These are phyloP conservation scores for Dryococelus australis DNA, from an alignment of 2,888 invertebrate genomes.

Conservation along the genomic window DNA sequence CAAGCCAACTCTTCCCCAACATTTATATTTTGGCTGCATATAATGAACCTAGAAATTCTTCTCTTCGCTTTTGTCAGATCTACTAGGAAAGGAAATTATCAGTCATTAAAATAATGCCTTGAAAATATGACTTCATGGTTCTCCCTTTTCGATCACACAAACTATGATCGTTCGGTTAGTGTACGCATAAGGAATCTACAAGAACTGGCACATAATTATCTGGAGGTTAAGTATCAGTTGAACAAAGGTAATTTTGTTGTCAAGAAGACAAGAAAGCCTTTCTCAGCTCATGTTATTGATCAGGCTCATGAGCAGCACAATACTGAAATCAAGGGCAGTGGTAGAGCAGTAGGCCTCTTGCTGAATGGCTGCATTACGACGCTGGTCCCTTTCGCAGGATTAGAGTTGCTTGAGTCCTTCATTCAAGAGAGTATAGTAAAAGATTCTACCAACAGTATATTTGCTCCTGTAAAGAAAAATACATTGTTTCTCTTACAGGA, in stretches of 20 bases:
- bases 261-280: background rate
- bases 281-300: background rate
- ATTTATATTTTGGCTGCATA: background rate
- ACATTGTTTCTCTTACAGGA: too few species aligned
- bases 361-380: background rate
- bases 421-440: too few species aligned
- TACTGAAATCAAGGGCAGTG: background rate
- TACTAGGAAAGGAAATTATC: background rate
- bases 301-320: conserved; percentile 16
- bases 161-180: background rate
- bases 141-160: background rate
- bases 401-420: too few species aligned
- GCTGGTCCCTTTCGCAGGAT: too few species aligned
- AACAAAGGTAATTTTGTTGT: too few species aligned
- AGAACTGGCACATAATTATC: background rate
- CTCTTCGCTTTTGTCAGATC: conserved; percentile 4
- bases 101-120: background rate
- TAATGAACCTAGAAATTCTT: background rate
- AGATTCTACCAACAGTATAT: too few species aligned
- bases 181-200: background rate
- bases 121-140: background rate
- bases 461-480: too few species aligned
- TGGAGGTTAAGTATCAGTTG: too few species aligned
- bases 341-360: background rate
- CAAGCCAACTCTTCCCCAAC: background rate